A percentile compares a stretch with the other conserved stretches of the same genome.
Conservation (phyloP, 1,140 invertebrate genomes). For the Grapholita molesta region DNA sequence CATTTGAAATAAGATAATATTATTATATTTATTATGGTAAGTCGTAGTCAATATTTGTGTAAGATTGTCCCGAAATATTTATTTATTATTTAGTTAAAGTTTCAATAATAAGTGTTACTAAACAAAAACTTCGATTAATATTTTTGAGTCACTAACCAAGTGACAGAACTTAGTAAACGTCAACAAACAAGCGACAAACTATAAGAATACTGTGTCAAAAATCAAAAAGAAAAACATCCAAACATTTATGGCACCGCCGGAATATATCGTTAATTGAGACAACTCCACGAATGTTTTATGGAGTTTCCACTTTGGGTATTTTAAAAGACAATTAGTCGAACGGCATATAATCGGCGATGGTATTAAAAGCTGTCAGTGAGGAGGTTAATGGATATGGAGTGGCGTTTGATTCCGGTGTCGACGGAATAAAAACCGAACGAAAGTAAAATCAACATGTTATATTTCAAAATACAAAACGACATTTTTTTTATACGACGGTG, state of each 20-base stretch:
- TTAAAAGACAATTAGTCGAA: neutral
- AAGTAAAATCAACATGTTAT: neutral
- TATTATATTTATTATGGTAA: no score
- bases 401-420: neutral
- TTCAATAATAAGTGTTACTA: no score
- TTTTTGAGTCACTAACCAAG: no score
- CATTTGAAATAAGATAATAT: no score
- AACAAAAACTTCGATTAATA: no score
- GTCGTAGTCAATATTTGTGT: no score
- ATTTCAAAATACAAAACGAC: no score
- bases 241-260: neutral
- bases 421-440: neutral
- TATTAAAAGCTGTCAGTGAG: neutral
- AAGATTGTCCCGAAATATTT: no score
- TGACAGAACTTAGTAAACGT: no score
- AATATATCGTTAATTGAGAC: neutral
- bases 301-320: neutral
- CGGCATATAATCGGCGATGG: neutral
- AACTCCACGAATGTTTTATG: neutral
- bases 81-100: no score
- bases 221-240: neutral
- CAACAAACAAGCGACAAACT: neutral
- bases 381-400: neutral
- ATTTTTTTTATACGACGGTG: no score
- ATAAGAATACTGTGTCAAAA: neutral